Conservation (phyloP, 2,113 vertebrate genomes). For the Triplophysa siluroides region DNA sequence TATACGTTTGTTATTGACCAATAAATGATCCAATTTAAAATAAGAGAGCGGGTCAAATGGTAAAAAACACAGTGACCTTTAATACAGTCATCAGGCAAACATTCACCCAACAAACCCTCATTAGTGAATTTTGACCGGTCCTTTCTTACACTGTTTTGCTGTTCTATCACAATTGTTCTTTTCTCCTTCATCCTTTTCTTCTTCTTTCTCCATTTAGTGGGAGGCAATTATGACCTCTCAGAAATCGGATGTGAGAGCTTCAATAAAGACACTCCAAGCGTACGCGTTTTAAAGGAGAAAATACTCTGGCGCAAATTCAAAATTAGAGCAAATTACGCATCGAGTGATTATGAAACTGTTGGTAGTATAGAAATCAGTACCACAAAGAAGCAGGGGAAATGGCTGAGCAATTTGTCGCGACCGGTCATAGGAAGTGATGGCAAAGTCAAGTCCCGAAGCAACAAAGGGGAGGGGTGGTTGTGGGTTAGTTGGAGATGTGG, state of each 20-base stretch:
- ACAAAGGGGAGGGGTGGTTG: neutral
- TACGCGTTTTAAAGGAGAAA: slow-evolving; percentile 54
- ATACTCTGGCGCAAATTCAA: slow-evolving; percentile 66
- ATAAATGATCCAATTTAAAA: neutral
- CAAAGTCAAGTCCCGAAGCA: slow-evolving; percentile 73
- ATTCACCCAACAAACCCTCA: neutral
- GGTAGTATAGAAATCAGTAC: slow-evolving; percentile 79
- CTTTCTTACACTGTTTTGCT: slow-evolving; percentile 1
- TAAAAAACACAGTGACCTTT: neutral
- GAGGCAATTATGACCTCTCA: slow-evolving; percentile 64
- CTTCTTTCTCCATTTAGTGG: slow-evolving; percentile 35
- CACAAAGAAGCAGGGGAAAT: slow-evolving; percentile 58
- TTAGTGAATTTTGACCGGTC: slow-evolving; percentile 6
- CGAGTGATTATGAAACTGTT: slow-evolving; percentile 73
- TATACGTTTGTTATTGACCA: neutral
- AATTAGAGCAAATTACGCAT: slow-evolving; percentile 73
- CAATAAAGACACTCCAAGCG: slow-evolving; percentile 61
- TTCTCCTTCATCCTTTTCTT: slow-evolving; percentile 25
- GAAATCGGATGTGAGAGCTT: slow-evolving; percentile 60
- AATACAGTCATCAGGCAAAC: neutral
- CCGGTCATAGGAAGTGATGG: slow-evolving; percentile 68
- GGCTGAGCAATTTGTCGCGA: slow-evolving; percentile 72
- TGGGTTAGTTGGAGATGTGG: neutral
- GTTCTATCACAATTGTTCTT: slow-evolving; percentile 17
- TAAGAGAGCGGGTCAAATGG: neutral